Base-by-base conservation (phyloP, 2,797 vertebrate species). In the Coreius guichenoti region DNA sequence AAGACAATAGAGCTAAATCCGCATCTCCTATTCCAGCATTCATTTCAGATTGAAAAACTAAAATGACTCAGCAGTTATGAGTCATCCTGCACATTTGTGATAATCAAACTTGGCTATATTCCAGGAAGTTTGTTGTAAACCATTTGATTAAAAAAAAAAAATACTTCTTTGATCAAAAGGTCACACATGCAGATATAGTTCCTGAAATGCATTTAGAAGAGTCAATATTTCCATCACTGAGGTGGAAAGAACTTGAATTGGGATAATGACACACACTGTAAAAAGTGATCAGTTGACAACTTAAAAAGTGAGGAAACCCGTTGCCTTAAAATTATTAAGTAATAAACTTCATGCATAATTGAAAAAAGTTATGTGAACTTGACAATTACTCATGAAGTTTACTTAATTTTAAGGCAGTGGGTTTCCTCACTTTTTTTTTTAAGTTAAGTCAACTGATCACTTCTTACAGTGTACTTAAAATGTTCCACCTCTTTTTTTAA, bases 31-130 rank as follows among this genome's bases (percentile, higher is more conserved):
- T 51, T 33, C 89, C 85, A 69, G 83, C 91, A 69, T 89, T 88
- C 36, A 58, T 87, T 9, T 92, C 91, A 5, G 88, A 94, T 80
- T 94, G 89, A 87, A 49, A 80, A 39, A 39, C 8, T 43, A 33
- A 43, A 82, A 31, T 33, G 36, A 56, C 65, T 61, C 36, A 47
- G 19, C 12, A 58, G 75, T 69, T 33, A 17, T 70, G 83, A 70
- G 39, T 70, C 75, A 77, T 75, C 9, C 36, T 43, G 5, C 36
- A 70, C 51, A 33, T 63, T 29, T 67, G 31, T 54, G 17, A 14
- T 56, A 54, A 26, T 1, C 39, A 36, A 39, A 31, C 36, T 29
- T 58, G 51, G 9, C 51, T 72, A 3, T 23, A 8, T 72, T 43
- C 67, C 49, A 58, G 33, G 26, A 73, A 31, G 36, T 70, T 36